phyloP scores from a whole-genome alignment of 2,888 invertebrate species.

The Alcis repandata region DNA sequence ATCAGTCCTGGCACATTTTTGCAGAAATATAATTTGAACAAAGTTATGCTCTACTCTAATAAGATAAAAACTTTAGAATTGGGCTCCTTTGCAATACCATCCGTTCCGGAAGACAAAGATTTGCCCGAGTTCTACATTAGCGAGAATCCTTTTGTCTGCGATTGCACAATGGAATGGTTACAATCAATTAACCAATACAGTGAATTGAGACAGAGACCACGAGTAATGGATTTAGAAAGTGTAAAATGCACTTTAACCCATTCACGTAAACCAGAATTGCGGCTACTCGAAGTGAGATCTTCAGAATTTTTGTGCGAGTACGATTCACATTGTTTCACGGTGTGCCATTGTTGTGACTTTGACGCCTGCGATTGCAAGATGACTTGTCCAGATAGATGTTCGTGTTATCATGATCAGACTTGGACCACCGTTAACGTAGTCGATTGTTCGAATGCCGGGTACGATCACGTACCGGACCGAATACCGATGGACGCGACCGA shows the following conservation, averaged over 20 bases:
- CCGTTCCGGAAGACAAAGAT: conserved; percentile 89
- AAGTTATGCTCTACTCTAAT: conserved; percentile 92
- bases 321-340: conserved; percentile 93
- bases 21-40: conserved; percentile 90
- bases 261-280: conserved; percentile 87
- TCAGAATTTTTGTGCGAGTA: conserved; percentile 94
- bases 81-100: conserved; percentile 89
- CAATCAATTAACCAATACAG: conserved; percentile 92
- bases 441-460: conserved; percentile 92
- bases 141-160: conserved; percentile 94
- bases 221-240: conserved; percentile 92
- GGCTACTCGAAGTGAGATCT: conserved; percentile 89
- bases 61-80: conserved; percentile 90
- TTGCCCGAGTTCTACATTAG: conserved; percentile 93
- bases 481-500: conserved; percentile 97
- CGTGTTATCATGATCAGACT: conserved; percentile 94
- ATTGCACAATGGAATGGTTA: conserved; percentile 96
- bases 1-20: conserved; percentile 91
- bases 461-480: conserved; percentile 91
- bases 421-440: conserved; percentile 94
- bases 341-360: conserved; percentile 96
- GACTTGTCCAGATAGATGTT: conserved; percentile 95
- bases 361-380: conserved; percentile 97
- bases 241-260: conserved; percentile 92
- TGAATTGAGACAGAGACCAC: conserved; percentile 90